These are phyloP conservation scores for Morpho achilles DNA, from an alignment of 2,888 invertebrate species.

Conservation along the genomic window DNA sequence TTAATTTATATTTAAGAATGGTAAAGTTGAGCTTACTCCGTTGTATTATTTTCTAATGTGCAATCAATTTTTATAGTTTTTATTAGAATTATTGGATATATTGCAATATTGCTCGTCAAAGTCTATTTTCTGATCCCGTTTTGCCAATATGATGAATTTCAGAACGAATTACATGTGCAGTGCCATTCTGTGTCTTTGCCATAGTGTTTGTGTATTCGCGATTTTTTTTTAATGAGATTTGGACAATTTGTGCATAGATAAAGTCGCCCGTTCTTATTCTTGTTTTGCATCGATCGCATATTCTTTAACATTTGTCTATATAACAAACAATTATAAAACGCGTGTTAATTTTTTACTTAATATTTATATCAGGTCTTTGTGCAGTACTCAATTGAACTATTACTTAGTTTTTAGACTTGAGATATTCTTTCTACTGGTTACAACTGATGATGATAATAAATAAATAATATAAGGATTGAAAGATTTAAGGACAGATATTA, in stretches of 20 bases:
- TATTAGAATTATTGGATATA: constrained; percentile 26
- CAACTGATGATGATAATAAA: no score
- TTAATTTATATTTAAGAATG: constrained; percentile 28
- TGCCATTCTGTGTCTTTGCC: constrained; percentile 46
- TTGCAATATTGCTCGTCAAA: constrained; percentile 36
- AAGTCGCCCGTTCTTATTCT: no score
- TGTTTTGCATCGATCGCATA: no score
- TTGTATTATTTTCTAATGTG: constrained; percentile 51
- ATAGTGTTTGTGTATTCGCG: constrained; percentile 24
- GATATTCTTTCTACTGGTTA: no score
- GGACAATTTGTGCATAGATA: constrained; percentile 6
- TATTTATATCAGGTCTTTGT: no score
- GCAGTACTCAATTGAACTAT: no score
- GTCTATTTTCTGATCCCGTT: constrained; percentile 34
- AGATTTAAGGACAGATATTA: no score
- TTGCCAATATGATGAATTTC: constrained; percentile 38
- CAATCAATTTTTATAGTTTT: constrained; percentile 44
- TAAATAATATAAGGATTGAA: no score
- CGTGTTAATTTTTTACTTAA: no score
- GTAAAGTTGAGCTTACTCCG: constrained; percentile 57
- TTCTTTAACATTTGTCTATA: no score
- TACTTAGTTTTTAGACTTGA: no score
- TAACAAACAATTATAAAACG: no score
- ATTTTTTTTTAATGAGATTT: constrained; percentile 23
- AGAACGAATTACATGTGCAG: constrained; percentile 34